Evolutionary conservation across 1,140 invertebrate species (phyloP), one percentile per base, ranked within the genome.

Genomic region (Platyura marginata): DNA sequence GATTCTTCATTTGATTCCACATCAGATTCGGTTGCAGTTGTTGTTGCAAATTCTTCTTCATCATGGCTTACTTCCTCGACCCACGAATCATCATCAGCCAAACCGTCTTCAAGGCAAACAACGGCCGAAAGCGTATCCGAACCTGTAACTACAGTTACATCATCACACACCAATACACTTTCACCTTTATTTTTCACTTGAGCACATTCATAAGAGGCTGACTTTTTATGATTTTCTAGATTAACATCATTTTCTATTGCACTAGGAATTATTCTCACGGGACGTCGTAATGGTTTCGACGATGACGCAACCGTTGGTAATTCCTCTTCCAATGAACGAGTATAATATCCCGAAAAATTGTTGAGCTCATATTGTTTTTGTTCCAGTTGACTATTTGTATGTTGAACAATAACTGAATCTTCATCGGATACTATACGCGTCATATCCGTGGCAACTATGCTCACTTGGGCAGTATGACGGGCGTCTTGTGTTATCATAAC

Each of bases 81-180:
- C 83, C 83, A 86, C 23, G 82, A 86, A 52, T 87, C 83, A 54
- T 87, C 82, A 47, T 87, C 83, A 20, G 83, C 82, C 22, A 87
- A 61, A 40, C 81, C 82, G 55, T 87, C 82, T 57, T 86, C 81
- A 21, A 85, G 68, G 44, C 76, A 79, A n/a, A 79, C 70, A n/a
- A 77, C 69, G 33, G 72, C 72, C 46, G 74, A 74, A 47, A 75
- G 62, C 46, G 73, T 75, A 53, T 75, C 69, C 50, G 64, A 66
- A 49, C 72, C 74, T 35, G 74, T 72, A 47, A 75, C 69, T 45
- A 76, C 72, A 50, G 69, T 69, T 46, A 77, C 71, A 59, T 65
- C 68, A 46, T 61, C 61, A 13, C 19, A n/a, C 61, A 57, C 49
- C 25, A 29, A 32, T 21, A n/a, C 21, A 21, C 19, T 36, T 18